Conservation (phyloP, 2,888 invertebrate species). For the Lycophotia porphyrea region DNA sequence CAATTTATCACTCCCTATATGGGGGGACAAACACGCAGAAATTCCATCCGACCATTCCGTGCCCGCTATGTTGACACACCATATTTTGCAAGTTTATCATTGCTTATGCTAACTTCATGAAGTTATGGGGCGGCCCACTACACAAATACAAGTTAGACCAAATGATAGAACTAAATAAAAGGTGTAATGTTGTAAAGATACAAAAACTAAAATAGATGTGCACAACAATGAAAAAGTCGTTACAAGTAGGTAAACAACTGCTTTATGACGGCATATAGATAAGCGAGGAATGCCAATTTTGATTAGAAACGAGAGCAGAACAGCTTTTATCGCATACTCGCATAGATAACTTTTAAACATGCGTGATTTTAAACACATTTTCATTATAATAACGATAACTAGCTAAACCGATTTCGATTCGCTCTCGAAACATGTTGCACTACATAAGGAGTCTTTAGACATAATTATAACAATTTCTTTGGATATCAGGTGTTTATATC, state of each 20-base stretch:
- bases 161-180: slow-evolving; percentile 61
- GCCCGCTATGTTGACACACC: slow-evolving; percentile 74
- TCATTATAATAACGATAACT: slow-evolving; percentile 70
- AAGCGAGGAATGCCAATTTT: slow-evolving; percentile 87
- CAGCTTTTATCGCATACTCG: slow-evolving; percentile 83
- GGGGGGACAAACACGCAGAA: slow-evolving; percentile 75
- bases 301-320: slow-evolving; percentile 86
- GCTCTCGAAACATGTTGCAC: slow-evolving; percentile 41
- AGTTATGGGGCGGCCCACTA: slow-evolving; percentile 61
- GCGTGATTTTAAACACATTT: slow-evolving; percentile 82
- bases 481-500: slow-evolving; percentile 41
- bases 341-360: slow-evolving; percentile 83
- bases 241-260: slow-evolving; percentile 78
- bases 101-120: slow-evolving; percentile 63
- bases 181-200: slow-evolving; percentile 54
- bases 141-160: slow-evolving; percentile 49
- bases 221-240: slow-evolving; percentile 76
- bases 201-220: slow-evolving; percentile 65
- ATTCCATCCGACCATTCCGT: slow-evolving; percentile 75
- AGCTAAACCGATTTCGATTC: slow-evolving; percentile 56
- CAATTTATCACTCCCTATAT: slow-evolving; percentile 81
- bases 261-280: slow-evolving; percentile 82
- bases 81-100: slow-evolving; percentile 77
- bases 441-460: slow-evolving; percentile 21
- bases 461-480: slow-evolving; percentile 39